phyloP scores from a whole-genome alignment of 2,113 vertebrate species.

The Microtus ochrogaster region DNA sequence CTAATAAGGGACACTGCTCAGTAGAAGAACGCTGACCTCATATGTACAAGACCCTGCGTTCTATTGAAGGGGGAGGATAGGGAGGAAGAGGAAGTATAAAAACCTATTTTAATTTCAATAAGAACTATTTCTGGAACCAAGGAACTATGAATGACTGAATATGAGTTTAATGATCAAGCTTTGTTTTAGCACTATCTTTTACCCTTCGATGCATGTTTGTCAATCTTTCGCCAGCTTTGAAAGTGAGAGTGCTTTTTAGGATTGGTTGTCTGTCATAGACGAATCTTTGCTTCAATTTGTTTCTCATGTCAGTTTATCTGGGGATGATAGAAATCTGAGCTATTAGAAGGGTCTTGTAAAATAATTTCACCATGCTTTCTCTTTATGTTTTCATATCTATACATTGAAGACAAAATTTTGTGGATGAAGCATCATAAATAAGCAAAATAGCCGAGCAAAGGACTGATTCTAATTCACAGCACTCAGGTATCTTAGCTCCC shows the following conservation, averaged over 20 bases:
- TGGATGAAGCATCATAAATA: neutral
- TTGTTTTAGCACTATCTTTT: neutral
- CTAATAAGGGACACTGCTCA: too few species aligned
- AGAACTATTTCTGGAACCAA: neutral
- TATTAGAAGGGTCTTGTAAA: neutral
- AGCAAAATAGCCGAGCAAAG: conserved; percentile 32
- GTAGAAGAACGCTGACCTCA: neutral
- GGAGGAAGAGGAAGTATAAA: too few species aligned
- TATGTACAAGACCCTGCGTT: neutral
- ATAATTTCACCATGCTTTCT: neutral
- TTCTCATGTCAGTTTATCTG: neutral
- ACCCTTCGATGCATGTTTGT: neutral
- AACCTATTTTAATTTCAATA: neutral
- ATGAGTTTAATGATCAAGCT: neutral
- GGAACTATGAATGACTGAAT: neutral
- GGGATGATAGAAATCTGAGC: neutral
- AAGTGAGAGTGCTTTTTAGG: neutral
- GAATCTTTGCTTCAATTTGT: neutral
- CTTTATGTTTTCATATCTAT: neutral
- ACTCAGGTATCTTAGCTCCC: neutral
- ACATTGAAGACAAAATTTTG: neutral
- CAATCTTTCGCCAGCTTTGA: neutral
- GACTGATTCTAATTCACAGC: neutral
- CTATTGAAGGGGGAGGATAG: neutral
- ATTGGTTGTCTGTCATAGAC: neutral